Percentiles rank a stretch among this genome's conserved stretches.
phyloP scores from a whole-genome alignment of 2,888 invertebrate genomes.

The Drosophila nr. medialis region DNA sequence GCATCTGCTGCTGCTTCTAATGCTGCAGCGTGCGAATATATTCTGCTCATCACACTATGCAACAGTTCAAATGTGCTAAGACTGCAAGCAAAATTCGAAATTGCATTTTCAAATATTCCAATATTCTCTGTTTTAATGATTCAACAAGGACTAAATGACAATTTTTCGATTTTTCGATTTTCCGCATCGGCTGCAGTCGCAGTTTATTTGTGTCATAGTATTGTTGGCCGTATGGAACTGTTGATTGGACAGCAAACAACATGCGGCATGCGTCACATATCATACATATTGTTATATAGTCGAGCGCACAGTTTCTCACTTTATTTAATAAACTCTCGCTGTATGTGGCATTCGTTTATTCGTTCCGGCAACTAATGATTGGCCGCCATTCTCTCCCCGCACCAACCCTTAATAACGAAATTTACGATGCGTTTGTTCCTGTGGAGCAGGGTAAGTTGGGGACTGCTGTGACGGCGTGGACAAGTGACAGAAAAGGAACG shows the following conservation, averaged over 20 bases:
- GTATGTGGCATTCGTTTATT: constrained; percentile 42
- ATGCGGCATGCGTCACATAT: constrained; percentile 15
- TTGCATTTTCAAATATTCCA: not conserved
- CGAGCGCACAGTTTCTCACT: constrained; percentile 30
- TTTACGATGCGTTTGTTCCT: constrained; percentile 31
- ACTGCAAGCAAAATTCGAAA: not conserved
- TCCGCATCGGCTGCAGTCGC: not conserved
- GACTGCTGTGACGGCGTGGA: constrained; percentile 35
- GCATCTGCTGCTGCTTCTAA: not conserved
- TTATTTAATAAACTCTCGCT: constrained; percentile 59
- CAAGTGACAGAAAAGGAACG: constrained; percentile 27
- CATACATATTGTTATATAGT: constrained; percentile 6
- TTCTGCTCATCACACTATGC: not conserved
- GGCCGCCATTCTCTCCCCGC: not conserved
- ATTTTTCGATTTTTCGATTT: not conserved
- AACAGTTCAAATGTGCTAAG: not conserved
- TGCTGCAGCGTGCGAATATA: not conserved
- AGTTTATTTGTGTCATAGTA: not conserved
- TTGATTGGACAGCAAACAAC: constrained; percentile 19
- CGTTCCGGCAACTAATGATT: constrained; percentile 30
- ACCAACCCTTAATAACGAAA: constrained; percentile 29
- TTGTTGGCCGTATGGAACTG: constrained; percentile 5
- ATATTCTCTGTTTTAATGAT: not conserved
- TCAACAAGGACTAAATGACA: not conserved
- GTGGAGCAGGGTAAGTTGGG: not conserved